Percentiles rank a stretch among this genome's conserved stretches.
These are phyloP conservation scores for Astropecten irregularis DNA, from an alignment of 53 echinoderm and acorn worm genomes.

Conservation along the genomic window DNA sequence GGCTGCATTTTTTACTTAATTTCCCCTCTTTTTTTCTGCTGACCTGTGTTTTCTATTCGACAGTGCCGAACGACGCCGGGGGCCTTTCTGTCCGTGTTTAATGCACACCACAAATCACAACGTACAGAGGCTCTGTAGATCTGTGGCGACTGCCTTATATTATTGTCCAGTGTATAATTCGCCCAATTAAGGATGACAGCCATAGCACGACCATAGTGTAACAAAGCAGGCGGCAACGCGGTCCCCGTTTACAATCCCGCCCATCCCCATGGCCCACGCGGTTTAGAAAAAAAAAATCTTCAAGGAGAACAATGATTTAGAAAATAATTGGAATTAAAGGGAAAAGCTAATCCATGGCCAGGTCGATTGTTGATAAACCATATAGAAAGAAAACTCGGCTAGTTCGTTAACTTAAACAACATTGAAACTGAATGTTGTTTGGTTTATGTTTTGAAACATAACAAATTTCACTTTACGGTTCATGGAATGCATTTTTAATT, in stretches of 20 bases:
- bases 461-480: too few species aligned
- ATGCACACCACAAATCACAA: conserved; percentile 19
- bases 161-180: conserved; percentile 38
- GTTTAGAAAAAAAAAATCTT: conserved; percentile 7
- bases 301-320: too few species aligned
- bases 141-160: conserved; percentile 9
- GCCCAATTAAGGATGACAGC: conserved; percentile 55
- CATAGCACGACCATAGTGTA: neutral
- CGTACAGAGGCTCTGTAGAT: neutral
- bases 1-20: conserved; percentile 1
- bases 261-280: conserved; percentile 13
- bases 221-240: conserved; percentile 35
- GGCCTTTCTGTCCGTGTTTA: neutral
- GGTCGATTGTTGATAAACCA: too few species aligned
- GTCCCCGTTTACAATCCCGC: neutral
- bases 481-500: too few species aligned
- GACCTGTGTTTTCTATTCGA: conserved; percentile 7
- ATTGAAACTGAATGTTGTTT: too few species aligned
- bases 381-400: too few species aligned
- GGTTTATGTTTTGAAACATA: too few species aligned
- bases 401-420: too few species aligned
- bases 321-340: too few species aligned
- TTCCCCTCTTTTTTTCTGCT: neutral
- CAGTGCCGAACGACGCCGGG: neutral
- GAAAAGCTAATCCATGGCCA: too few species aligned